Conservation (phyloP, 1,140 invertebrate species). For the Hycleus cichorii region DNA sequence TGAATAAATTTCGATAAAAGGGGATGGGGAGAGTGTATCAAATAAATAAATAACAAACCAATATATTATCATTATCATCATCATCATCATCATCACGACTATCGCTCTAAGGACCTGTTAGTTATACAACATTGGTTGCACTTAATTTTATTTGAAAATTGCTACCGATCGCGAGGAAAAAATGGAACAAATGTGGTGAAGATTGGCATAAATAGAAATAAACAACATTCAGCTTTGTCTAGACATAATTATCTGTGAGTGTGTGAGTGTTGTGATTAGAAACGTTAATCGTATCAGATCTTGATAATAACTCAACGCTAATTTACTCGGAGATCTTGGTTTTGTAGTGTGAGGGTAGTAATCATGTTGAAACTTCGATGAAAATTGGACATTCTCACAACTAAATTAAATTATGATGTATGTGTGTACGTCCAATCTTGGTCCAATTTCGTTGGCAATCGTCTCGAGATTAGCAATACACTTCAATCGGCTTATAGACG, state of each 20-base stretch:
- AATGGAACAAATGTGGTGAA: too few species aligned
- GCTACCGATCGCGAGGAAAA: not conserved
- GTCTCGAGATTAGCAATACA: slow-evolving; percentile 13
- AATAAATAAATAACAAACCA: not conserved
- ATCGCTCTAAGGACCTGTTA: slow-evolving; percentile 2
- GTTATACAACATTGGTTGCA: slow-evolving; percentile 11
- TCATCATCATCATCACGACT: too few species aligned
- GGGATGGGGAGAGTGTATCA: not conserved
- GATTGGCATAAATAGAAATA: too few species aligned
- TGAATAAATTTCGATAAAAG: not conserved
- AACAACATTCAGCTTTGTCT: too few species aligned
- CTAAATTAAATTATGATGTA: slow-evolving; percentile 12
- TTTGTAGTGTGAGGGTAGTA: too few species aligned
- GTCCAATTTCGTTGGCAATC: slow-evolving; percentile 11
- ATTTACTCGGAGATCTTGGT: too few species aligned
- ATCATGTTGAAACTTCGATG: too few species aligned
- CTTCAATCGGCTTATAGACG: slow-evolving; percentile 8
- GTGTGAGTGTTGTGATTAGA: not conserved
- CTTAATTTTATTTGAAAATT: slow-evolving; percentile 10
- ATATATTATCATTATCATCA: too few species aligned
- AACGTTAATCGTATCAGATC: too few species aligned
- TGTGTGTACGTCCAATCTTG: slow-evolving; percentile 7
- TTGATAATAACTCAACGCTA: too few species aligned
- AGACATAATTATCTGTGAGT: too few species aligned
- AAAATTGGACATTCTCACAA: not conserved